A percentile compares a stretch with the other conserved stretches of the same genome.
These are phyloP conservation scores for Chloebia gouldiae DNA, from an alignment of 2,113 vertebrate species.

Conservation along the genomic window DNA sequence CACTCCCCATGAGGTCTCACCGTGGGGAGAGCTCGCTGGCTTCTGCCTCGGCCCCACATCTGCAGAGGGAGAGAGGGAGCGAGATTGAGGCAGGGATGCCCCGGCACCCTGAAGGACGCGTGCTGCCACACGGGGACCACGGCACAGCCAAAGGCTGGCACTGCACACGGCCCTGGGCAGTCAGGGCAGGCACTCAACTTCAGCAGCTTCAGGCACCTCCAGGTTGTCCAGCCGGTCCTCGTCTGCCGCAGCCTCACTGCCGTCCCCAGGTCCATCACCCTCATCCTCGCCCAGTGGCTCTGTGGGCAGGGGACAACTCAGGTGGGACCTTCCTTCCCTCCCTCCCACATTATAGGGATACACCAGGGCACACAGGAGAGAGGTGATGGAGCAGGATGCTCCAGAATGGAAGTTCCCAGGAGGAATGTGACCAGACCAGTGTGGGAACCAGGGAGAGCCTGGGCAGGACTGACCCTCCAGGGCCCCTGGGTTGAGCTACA, in stretches of 20 bases:
- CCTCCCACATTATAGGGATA: background rate
- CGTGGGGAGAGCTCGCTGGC: background rate
- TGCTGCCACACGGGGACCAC: fast-evolving
- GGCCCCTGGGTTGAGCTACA: background rate
- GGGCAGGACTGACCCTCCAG: background rate
- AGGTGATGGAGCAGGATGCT: background rate
- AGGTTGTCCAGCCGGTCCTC: conserved; percentile 59
- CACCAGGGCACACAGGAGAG: background rate
- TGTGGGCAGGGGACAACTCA: background rate
- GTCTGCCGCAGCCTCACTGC: background rate
- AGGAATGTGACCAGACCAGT: background rate
- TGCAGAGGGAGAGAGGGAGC: background rate
- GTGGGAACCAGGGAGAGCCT: background rate
- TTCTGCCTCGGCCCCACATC: conserved; percentile 47
- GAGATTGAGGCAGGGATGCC: background rate
- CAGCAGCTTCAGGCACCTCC: background rate
- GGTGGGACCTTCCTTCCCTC: background rate
- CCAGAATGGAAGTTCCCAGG: background rate
- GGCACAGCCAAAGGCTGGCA: background rate
- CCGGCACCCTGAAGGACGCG: fast-evolving
- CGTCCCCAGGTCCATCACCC: background rate
- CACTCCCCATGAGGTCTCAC: background rate
- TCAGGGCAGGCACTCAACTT: background rate
- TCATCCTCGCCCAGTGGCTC: conserved; percentile 56
- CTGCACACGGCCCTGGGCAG: fast-evolving